A percentile compares a stretch with the other conserved stretches of the same genome.
Conservation (phyloP, 2,113 vertebrate species). For the Oncorhynchus nerka region DNA sequence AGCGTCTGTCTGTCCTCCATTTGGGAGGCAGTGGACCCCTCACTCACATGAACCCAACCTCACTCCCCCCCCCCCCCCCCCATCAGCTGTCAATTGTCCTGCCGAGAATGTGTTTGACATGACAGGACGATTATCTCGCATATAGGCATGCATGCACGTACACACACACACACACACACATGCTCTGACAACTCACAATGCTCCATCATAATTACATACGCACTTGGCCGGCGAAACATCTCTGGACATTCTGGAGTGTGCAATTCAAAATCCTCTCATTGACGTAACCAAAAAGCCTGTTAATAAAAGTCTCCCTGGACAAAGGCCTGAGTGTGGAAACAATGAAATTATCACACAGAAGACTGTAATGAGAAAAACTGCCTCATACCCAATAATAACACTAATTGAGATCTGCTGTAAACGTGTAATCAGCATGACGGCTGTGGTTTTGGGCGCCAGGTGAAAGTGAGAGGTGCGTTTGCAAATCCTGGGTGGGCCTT, state of each 20-base stretch:
- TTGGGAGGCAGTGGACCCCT: no score
- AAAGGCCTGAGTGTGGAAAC: slow-evolving; percentile 45
- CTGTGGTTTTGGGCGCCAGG: slow-evolving; percentile 19
- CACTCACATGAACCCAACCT: background rate
- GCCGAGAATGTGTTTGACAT: background rate
- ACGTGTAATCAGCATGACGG: slow-evolving; percentile 30
- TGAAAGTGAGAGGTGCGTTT: background rate
- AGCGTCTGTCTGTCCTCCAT: no score
- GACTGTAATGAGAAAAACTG: slow-evolving; percentile 53
- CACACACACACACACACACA: background rate
- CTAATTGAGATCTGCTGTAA: slow-evolving; percentile 44
- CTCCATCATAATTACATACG: background rate
- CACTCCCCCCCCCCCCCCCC: background rate
- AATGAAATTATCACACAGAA: slow-evolving; percentile 45
- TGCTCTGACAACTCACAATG: background rate
- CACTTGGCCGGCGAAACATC: slow-evolving; percentile 17
- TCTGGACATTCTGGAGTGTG: slow-evolving; percentile 10
- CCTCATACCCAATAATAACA: slow-evolving; percentile 20
- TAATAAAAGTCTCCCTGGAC: slow-evolving; percentile 24
- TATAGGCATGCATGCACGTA: background rate
- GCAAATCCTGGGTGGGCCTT: slow-evolving; percentile 45
- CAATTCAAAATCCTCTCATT: slow-evolving; percentile 17
- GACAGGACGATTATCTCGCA: background rate
- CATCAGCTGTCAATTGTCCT: slow-evolving; percentile 1
- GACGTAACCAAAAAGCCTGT: slow-evolving; percentile 35